Evolutionary conservation across 2,888 invertebrate genomes (phyloP), one percentile per base, ranked within the genome.

Genomic region (Lochmaea crataegi): DNA sequence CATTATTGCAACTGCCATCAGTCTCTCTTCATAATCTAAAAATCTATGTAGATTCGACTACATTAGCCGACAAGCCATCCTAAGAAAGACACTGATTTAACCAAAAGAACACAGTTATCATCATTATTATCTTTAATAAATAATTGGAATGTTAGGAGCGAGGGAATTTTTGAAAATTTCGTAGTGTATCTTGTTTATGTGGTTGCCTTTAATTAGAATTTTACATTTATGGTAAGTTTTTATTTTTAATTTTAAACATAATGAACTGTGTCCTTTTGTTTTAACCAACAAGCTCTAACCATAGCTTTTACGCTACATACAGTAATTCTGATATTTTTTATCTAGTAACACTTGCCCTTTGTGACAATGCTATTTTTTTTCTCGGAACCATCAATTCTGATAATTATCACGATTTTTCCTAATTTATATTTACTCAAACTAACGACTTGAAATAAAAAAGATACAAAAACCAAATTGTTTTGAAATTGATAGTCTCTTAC

Each of bases 1-100:
- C 72, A 74, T 77, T 75, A 77, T 77, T 74, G 77, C 75, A 76
- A 74, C 74, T 75, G 72, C 72, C 72, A 64, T 77, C 74, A 71
- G 75, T 77, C 75, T 75, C 72, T 75, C 68, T 71, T 77, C 71
- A 66, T 74, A 74, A 63, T 75, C 75, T 75, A 76, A 63, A 51
- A 61, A 51, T 68, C 65, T 74, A 70, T 74, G 72, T 74, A 74
- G 74, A 73, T 48, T 75, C 38, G 66, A 64, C 68, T 75, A 73
- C 68, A 60, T 73, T 48, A 51, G 45, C 14, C 32, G 41, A 71
- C n/a, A 63, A 38, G 61, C 16, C 57, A 38, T 63, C 63, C 42
- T 41, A 42, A 60, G 42, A 26, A 32, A 58, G 14, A 14, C 58
- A n/a, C 26, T 32, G 6, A 26, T 32, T 58, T 26, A 58, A 22